Conservation (phyloP, 2,888 invertebrate species). For the Diachrysia chrysitis region DNA sequence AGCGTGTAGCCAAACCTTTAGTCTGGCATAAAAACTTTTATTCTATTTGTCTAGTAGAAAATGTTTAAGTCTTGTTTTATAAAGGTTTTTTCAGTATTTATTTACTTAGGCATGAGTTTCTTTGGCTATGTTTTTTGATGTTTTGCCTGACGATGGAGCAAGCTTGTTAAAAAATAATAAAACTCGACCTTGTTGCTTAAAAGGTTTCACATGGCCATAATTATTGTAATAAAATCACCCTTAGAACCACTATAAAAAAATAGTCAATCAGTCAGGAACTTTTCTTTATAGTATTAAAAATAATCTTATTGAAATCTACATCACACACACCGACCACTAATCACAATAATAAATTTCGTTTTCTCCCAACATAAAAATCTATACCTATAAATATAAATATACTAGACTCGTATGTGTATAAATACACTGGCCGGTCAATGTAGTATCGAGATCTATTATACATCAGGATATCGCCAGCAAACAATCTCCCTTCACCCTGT, state of each 20-base stretch:
- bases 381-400: too few species aligned
- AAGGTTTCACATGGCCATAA: neutral
- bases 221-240: neutral
- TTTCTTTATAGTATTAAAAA: too few species aligned
- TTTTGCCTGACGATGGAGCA: neutral
- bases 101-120: constrained; percentile 3
- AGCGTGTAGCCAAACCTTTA: too few species aligned
- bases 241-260: neutral
- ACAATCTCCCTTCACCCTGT: constrained; percentile 32
- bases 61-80: constrained; percentile 22
- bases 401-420: too few species aligned
- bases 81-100: constrained; percentile 10
- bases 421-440: neutral
- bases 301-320: neutral
- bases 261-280: too few species aligned
- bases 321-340: neutral
- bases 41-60: constrained; percentile 33
- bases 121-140: neutral
- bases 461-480: constrained; percentile 17
- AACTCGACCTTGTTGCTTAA: neutral
- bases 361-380: neutral
- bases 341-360: neutral
- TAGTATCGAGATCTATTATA: neutral
- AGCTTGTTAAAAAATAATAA: neutral
- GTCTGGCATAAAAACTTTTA: constrained; percentile 42